A percentile compares a stretch with the other conserved stretches of the same genome.
phyloP scores from a whole-genome alignment of 2,797 vertebrate genomes.

The Sylvilagus floridanus region DNA sequence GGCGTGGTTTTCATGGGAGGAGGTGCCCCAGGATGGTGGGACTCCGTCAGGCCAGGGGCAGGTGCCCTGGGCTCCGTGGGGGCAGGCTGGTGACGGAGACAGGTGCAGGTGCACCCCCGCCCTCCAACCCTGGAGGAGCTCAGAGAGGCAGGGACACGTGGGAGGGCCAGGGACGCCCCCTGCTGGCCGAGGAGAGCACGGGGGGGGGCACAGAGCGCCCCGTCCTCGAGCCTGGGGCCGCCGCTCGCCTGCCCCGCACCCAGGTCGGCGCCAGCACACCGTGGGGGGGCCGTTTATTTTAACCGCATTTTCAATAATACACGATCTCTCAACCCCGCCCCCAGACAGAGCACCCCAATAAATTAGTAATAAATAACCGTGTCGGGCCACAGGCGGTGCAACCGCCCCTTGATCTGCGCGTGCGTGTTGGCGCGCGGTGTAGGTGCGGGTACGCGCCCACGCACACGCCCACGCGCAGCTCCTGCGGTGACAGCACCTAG shows the following conservation, averaged over 20 bases:
- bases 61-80: too few relatives aligned
- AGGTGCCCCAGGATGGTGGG: background rate
- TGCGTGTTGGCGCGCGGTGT: slow-evolving; percentile 95
- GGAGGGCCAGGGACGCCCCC: too few relatives aligned
- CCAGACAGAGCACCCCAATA: slow-evolving; percentile 74
- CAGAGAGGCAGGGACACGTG: too few relatives aligned
- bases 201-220: too few relatives aligned
- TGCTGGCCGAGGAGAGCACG: too few relatives aligned
- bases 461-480: slow-evolving; percentile 94
- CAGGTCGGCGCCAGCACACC: too few relatives aligned
- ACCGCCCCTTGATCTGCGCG: slow-evolving; percentile 92
- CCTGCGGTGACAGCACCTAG: slow-evolving; percentile 88
- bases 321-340: background rate
- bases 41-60: background rate
- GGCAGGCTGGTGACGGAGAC: too few relatives aligned
- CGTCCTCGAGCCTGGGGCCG: too few relatives aligned
- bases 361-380: slow-evolving; percentile 86
- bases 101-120: too few relatives aligned
- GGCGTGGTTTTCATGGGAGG: background rate
- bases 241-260: too few relatives aligned
- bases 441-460: slow-evolving; percentile 94
- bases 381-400: slow-evolving; percentile 90
- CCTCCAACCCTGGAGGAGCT: too few relatives aligned
- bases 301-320: slow-evolving; percentile 47
- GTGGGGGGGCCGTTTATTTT: too few relatives aligned